Conservation (phyloP, 2,797 vertebrate genomes). For the Platalea minor region DNA sequence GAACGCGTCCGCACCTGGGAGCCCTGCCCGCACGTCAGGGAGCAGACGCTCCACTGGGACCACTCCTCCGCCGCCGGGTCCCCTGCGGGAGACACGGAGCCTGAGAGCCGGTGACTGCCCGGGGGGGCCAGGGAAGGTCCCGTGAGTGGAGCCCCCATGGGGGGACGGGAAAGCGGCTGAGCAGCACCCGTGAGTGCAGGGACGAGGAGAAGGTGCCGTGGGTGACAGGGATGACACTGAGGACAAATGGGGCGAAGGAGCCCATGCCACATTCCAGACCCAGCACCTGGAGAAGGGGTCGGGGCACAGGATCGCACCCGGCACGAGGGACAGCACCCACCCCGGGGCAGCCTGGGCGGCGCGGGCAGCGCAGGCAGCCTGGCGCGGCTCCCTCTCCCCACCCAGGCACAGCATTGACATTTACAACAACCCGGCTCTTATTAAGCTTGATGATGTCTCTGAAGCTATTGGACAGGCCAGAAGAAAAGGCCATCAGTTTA, state of each 20-base stretch:
- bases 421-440: conserved; percentile 1
- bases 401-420: neutral
- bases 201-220: neutral
- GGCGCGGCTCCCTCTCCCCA: neutral
- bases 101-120: neutral
- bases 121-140: too few relatives aligned
- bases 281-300: neutral
- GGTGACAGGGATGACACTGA: neutral
- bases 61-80: conserved; percentile 96
- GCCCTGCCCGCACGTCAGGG: conserved; percentile 95
- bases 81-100: conserved; percentile 73
- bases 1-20: conserved; percentile 96
- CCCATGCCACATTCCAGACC: accelerated
- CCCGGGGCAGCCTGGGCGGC: neutral
- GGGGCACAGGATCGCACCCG: accelerated
- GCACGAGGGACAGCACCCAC: neutral
- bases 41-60: conserved; percentile 99
- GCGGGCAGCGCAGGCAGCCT: neutral
- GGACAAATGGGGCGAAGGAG: neutral
- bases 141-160: accelerated
- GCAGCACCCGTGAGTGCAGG: accelerated
- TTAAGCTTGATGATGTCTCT: conserved; percentile 47
- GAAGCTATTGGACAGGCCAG: conserved; percentile 29
- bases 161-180: accelerated
- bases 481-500: conserved; percentile 38